A percentile compares a stretch with the other conserved stretches of the same genome.
These are phyloP conservation scores for Papilio polytes DNA, from an alignment of 1,140 invertebrate genomes.

Conservation along the genomic window DNA sequence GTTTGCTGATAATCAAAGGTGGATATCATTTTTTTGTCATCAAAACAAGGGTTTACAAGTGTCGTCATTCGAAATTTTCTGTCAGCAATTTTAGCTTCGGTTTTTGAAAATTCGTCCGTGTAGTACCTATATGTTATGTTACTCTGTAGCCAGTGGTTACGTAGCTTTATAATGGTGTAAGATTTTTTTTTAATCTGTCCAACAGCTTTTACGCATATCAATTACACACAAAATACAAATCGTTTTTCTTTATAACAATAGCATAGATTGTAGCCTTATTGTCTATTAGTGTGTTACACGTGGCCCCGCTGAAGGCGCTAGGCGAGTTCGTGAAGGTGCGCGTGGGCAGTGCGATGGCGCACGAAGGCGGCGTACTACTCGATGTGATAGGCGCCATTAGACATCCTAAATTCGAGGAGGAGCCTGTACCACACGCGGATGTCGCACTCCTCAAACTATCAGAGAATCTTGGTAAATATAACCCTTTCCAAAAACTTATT, in stretches of 20 bases:
- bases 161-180: too few relatives aligned
- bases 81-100: too few relatives aligned
- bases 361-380: constrained; percentile 66
- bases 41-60: too few relatives aligned
- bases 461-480: constrained; percentile 62
- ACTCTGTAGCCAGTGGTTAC: background rate
- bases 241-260: background rate
- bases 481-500: background rate
- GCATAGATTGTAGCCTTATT: background rate
- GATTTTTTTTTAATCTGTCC: too few relatives aligned
- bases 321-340: constrained; percentile 69
- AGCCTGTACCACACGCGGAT: constrained; percentile 76
- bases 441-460: constrained; percentile 69
- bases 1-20: too few relatives aligned
- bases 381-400: constrained; percentile 69
- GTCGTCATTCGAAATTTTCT: background rate
- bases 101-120: too few relatives aligned
- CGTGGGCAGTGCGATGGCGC: constrained; percentile 63
- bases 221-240: too few relatives aligned
- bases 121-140: too few relatives aligned
- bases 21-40: too few relatives aligned
- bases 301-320: constrained; percentile 67
- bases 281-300: constrained; percentile 65
- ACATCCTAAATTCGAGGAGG: constrained; percentile 78
- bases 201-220: too few relatives aligned